Conservation (phyloP, 2,888 invertebrate genomes). For the Orgyia antiqua region DNA sequence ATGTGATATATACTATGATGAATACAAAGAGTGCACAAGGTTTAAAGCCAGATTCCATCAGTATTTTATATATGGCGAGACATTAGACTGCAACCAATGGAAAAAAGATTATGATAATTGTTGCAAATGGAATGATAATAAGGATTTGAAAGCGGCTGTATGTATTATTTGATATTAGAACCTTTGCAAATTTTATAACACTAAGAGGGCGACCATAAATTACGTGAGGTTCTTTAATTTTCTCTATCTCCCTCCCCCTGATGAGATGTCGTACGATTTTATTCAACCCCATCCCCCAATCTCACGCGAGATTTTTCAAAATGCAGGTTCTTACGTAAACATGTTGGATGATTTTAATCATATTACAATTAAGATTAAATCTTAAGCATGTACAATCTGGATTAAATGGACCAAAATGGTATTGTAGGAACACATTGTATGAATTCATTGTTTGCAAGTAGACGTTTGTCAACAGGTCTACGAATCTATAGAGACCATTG, state of each 20-base stretch:
- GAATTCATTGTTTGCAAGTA: no score
- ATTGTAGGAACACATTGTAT: no score
- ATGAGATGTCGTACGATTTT: slow-evolving; percentile 2
- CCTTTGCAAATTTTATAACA: not conserved
- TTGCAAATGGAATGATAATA: slow-evolving; percentile 79
- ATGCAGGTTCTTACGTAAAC: not conserved
- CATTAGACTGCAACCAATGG: slow-evolving; percentile 88
- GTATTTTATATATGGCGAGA: slow-evolving; percentile 88
- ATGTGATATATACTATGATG: slow-evolving; percentile 88
- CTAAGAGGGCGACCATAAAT: not conserved
- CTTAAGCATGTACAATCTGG: no score
- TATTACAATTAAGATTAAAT: not conserved
- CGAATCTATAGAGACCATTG: no score
- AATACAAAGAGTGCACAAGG: slow-evolving; percentile 88
- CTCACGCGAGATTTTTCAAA: slow-evolving; percentile 1
- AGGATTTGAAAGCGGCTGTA: slow-evolving; percentile 83
- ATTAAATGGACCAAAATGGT: no score
- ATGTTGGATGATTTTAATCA: no score
- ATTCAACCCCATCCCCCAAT: slow-evolving; percentile 1
- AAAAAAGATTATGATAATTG: slow-evolving; percentile 87
- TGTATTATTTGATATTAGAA: slow-evolving; percentile 32
- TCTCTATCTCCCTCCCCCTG: not conserved
- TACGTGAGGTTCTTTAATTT: not conserved
- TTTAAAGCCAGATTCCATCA: slow-evolving; percentile 89
- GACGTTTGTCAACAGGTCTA: no score